Evolutionary conservation across 2,888 invertebrate species (phyloP).

Genomic region (Beris chalybata): DNA sequence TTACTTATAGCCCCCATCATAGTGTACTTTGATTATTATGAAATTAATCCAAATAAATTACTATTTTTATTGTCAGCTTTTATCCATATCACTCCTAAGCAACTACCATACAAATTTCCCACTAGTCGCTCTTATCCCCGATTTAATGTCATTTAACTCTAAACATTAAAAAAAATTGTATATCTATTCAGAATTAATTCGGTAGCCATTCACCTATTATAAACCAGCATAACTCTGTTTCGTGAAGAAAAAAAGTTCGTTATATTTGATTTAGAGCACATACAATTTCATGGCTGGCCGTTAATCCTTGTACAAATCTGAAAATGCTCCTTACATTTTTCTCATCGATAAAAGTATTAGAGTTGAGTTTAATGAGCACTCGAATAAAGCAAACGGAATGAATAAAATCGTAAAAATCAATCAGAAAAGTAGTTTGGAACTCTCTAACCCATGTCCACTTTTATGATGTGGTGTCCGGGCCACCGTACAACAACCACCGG

Average conservation of each 20-base stretch:
- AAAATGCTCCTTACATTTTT: slow-evolving; percentile 7
- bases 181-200: slow-evolving; percentile 25
- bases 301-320: slow-evolving; percentile 14
- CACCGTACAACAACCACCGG: slow-evolving; percentile 19
- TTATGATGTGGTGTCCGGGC: slow-evolving; percentile 24
- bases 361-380: slow-evolving; percentile 34
- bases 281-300: slow-evolving; percentile 22
- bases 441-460: slow-evolving; percentile 21
- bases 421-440: slow-evolving; percentile 24
- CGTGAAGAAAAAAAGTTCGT: slow-evolving; percentile 22
- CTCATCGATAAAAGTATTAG: slow-evolving; percentile 31
- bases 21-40: too few relatives aligned
- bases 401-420: slow-evolving; percentile 37
- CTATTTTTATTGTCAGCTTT: too few relatives aligned
- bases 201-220: slow-evolving; percentile 26
- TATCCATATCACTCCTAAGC: too few relatives aligned
- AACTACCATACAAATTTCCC: slow-evolving; percentile 13
- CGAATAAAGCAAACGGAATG: slow-evolving; percentile 33
- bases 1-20: too few relatives aligned
- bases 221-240: slow-evolving; percentile 22
- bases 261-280: slow-evolving; percentile 29
- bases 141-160: slow-evolving; percentile 27
- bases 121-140: background rate
- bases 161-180: slow-evolving; percentile 6
- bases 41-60: too few relatives aligned